These are phyloP conservation scores for Morone chrysops DNA, from an alignment of 2,113 vertebrate genomes.

Conservation along the genomic window DNA sequence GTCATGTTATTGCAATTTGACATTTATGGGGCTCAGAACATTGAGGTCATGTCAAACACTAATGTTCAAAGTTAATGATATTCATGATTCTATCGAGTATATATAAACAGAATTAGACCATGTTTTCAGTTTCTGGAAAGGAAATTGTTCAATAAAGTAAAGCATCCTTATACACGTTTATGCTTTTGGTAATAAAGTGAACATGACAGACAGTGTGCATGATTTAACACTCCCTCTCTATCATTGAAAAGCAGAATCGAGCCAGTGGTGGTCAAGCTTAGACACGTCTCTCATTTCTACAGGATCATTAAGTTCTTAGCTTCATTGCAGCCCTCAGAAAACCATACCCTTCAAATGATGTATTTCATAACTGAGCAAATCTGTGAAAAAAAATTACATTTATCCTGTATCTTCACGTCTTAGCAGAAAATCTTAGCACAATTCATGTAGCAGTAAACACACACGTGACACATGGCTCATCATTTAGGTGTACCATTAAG, in stretches of 20 bases:
- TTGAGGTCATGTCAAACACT: no score
- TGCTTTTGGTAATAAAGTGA: neutral
- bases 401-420: neutral
- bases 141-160: neutral
- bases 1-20: neutral
- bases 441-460: neutral
- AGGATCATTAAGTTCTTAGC: slow-evolving; percentile 13
- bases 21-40: neutral
- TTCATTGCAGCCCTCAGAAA: slow-evolving; percentile 23
- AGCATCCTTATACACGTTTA: neutral
- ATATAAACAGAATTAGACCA: neutral
- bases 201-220: neutral
- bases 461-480: no score
- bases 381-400: neutral
- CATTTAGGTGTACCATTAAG: neutral
- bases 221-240: neutral
- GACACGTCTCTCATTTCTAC: slow-evolving; percentile 1
- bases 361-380: slow-evolving; percentile 11
- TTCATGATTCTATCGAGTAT: neutral
- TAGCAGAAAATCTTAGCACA: neutral
- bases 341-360: neutral
- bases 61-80: neutral
- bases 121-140: neutral
- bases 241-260: neutral
- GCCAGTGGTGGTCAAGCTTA: neutral